Conservation (phyloP, 2,797 vertebrate species). For the Falco novaeseelandiae region DNA sequence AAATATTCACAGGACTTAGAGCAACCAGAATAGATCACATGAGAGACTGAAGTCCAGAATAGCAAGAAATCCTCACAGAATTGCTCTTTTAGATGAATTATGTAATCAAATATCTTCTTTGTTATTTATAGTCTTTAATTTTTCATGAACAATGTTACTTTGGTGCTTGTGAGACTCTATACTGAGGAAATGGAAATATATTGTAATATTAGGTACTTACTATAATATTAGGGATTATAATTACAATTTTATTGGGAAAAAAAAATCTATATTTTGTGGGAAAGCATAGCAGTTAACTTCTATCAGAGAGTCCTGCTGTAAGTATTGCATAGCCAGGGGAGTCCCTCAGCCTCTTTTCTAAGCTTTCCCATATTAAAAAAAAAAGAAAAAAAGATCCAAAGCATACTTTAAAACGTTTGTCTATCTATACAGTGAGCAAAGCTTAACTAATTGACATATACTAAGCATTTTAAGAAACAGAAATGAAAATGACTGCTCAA, state of each 20-base stretch:
- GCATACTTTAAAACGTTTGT: not conserved
- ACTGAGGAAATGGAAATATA: conserved; percentile 23
- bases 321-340: not conserved
- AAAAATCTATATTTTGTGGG: not conserved
- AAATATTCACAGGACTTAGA: not conserved
- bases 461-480: not conserved
- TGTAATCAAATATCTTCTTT: not conserved
- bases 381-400: not conserved
- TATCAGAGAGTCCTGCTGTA: not conserved
- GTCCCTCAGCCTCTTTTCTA: not conserved
- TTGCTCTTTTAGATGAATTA: not conserved
- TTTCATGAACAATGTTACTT: conserved; percentile 19
- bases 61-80: conserved; percentile 22
- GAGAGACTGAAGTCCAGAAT: not conserved
- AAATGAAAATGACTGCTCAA: not conserved
- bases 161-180: not conserved
- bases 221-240: not conserved
- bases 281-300: not conserved
- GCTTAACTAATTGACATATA: not conserved
- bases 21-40: conserved; percentile 21
- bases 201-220: not conserved
- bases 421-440: not conserved
- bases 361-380: not conserved
- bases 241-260: not conserved
- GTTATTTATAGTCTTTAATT: conserved; percentile 38